These are phyloP conservation scores for Ganaspis brasiliensis DNA, from an alignment of 2,888 invertebrate species.

Conservation along the genomic window DNA sequence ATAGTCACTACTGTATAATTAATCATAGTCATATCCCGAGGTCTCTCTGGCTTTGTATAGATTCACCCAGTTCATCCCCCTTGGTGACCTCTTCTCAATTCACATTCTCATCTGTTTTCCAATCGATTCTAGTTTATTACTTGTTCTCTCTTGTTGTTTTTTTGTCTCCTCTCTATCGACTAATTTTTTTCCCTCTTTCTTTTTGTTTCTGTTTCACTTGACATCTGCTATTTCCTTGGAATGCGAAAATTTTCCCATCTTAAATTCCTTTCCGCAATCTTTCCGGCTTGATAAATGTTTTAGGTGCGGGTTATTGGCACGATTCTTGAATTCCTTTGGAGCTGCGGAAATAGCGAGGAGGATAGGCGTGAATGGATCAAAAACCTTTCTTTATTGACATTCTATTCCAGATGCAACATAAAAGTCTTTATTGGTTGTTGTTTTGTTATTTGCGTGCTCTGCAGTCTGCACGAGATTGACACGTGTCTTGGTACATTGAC, in stretches of 20 bases:
- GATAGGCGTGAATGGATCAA: background rate
- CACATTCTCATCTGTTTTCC: background rate
- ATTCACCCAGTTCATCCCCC: background rate
- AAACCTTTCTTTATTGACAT: conserved; percentile 7
- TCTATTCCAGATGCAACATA: background rate
- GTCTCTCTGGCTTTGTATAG: conserved; percentile 49
- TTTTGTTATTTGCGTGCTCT: background rate
- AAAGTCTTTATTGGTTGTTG: background rate
- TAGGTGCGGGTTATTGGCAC: background rate
- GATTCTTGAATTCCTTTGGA: background rate
- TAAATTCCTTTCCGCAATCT: background rate
- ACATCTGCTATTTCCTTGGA: background rate
- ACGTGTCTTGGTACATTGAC: conserved; percentile 30
- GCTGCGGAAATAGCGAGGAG: background rate
- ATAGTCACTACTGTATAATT: conserved; percentile 75
- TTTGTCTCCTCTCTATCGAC: too few species aligned
- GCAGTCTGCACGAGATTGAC: conserved; percentile 6
- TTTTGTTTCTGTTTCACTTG: background rate
- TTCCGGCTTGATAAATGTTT: background rate
- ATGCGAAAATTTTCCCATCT: background rate
- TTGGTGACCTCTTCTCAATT: background rate
- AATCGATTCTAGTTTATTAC: background rate
- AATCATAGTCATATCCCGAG: conserved; percentile 72
- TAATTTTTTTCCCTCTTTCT: too few species aligned
- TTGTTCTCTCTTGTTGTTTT: too few species aligned